Evolutionary conservation across 2,113 vertebrate species (phyloP).

Genomic region (Triplophysa rosa): DNA sequence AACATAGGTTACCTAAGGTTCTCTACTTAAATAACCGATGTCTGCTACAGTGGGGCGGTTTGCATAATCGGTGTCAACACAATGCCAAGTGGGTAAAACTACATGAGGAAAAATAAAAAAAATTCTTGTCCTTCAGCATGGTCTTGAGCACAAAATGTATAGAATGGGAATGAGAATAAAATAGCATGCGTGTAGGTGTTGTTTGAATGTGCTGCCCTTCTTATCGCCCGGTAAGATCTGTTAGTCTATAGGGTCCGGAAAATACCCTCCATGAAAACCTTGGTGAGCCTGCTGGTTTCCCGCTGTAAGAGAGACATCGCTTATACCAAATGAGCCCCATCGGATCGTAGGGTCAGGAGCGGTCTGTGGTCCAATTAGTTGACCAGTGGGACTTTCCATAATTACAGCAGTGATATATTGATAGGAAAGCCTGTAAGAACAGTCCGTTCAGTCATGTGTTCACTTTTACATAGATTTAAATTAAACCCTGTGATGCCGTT

Average conservation of each 20-base stretch:
- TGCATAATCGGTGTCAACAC: conserved; percentile 49
- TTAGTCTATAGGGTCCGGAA: neutral
- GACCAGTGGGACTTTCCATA: conserved; percentile 55
- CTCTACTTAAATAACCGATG: conserved; percentile 43
- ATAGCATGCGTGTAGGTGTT: too few relatives aligned
- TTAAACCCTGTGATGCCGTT: neutral
- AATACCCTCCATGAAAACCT: neutral
- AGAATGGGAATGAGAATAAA: neutral
- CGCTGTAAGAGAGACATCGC: conserved; percentile 45
- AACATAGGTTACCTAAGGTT: conserved; percentile 34
- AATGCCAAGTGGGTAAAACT: conserved; percentile 29
- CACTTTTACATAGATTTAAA: neutral
- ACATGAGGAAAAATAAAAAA: conserved; percentile 39
- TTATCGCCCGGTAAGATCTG: neutral
- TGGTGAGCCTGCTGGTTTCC: conserved; percentile 10
- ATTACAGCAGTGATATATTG: conserved; percentile 56
- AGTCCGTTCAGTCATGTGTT: neutral
- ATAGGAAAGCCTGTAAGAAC: neutral
- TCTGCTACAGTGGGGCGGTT: conserved; percentile 42
- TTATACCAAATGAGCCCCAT: conserved; percentile 24
- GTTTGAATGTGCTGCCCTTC: too few relatives aligned
- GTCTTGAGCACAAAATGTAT: conserved; percentile 5
- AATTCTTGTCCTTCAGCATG: neutral
- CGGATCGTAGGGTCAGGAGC: conserved; percentile 53
- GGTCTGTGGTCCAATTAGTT: conserved; percentile 55